Evolutionary conservation across 2,888 invertebrate genomes (phyloP).

Genomic region (Tinea semifulvella): DNA sequence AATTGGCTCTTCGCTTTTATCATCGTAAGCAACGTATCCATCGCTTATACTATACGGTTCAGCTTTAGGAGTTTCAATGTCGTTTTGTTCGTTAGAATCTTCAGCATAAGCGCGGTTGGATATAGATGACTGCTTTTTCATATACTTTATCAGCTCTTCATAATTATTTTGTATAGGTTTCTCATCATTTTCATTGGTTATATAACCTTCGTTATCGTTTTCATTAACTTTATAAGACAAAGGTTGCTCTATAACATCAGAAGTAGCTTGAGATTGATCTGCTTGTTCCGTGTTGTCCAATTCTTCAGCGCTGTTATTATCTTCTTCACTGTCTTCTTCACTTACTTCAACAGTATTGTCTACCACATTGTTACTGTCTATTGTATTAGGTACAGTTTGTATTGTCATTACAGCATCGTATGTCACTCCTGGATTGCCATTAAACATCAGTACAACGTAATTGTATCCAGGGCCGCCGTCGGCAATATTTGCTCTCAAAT

Average conservation of each 20-base stretch:
- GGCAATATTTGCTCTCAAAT: constrained; percentile 48
- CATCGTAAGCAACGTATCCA: constrained; percentile 18
- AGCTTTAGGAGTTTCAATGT: constrained; percentile 14
- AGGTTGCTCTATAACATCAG: not conserved
- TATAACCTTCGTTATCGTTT: not conserved
- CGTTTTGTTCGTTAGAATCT: constrained; percentile 19
- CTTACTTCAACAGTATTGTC: constrained; percentile 17
- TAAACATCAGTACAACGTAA: constrained; percentile 48
- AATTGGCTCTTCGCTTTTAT: constrained; percentile 20
- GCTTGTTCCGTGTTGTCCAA: not conserved
- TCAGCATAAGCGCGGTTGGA: not conserved
- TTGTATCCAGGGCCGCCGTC: constrained; percentile 58
- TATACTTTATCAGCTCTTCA: constrained; percentile 6
- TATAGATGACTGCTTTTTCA: constrained; percentile 3
- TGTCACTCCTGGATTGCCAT: constrained; percentile 40
- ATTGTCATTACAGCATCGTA: constrained; percentile 51
- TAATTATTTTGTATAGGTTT: not conserved
- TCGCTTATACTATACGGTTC: constrained; percentile 17
- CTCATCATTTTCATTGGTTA: not conserved
- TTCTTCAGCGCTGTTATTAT: constrained; percentile 25
- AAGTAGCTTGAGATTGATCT: constrained; percentile 3
- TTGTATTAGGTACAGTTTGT: constrained; percentile 31
- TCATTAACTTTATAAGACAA: no score
- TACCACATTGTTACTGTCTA: not conserved
- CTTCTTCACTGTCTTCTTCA: constrained; percentile 10